Evolutionary conservation across 2,797 vertebrate genomes (phyloP).

Genomic region (Pseudochromis fuscus): DNA sequence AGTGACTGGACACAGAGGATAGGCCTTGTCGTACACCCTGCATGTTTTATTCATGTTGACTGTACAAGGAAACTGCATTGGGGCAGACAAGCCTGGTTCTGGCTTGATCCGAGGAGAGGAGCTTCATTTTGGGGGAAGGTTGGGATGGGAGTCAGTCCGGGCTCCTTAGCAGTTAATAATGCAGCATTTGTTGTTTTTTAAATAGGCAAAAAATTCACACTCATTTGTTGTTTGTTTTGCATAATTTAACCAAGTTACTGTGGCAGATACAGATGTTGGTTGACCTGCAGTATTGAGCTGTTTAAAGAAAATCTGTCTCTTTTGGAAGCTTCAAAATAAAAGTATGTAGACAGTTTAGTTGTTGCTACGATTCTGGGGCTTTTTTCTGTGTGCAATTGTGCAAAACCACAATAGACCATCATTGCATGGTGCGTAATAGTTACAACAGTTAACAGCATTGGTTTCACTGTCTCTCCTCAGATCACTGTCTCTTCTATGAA

Average conservation of each 20-base stretch:
- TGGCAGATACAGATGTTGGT: slow-evolving; percentile 24
- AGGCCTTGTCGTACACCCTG: slow-evolving; percentile 64
- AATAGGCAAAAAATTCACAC: neutral
- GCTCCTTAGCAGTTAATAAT: slow-evolving; percentile 42
- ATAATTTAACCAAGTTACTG: slow-evolving; percentile 6
- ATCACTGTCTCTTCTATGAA: slow-evolving; percentile 18
- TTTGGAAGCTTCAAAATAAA: too few species aligned
- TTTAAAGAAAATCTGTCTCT: neutral
- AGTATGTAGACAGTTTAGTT: too few species aligned
- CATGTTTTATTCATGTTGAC: slow-evolving; percentile 79
- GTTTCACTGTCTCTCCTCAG: slow-evolving; percentile 31
- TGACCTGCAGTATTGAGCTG: neutral
- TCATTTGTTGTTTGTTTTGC: slow-evolving; percentile 25
- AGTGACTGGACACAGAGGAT: slow-evolving; percentile 79
- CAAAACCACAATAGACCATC: slow-evolving; percentile 15
- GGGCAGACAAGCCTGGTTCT: slow-evolving; percentile 36
- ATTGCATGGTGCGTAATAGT: slow-evolving; percentile 19
- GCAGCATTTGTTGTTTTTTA: slow-evolving; percentile 27
- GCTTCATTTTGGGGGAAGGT: slow-evolving; percentile 32
- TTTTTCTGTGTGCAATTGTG: neutral
- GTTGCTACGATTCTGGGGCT: neutral
- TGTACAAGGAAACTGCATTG: slow-evolving; percentile 77
- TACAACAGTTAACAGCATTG: neutral
- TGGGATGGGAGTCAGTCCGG: neutral
- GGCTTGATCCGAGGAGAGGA: slow-evolving; percentile 16